Conservation (phyloP, 2,113 vertebrate genomes). For the Neopipo cinnamomea region DNA sequence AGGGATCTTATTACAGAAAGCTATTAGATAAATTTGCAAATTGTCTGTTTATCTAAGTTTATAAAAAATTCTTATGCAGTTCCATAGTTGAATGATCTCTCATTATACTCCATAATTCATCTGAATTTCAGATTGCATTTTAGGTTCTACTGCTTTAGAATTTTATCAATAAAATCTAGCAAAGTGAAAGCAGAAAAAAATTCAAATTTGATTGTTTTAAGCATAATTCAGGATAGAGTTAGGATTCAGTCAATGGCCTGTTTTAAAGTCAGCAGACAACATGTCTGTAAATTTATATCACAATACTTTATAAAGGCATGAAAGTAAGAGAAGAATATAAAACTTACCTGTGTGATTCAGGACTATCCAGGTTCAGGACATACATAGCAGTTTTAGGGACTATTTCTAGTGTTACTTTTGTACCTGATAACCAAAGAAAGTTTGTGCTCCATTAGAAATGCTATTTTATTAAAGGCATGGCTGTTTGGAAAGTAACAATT, state of each 20-base stretch:
- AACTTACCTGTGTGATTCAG: neutral
- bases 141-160: neutral
- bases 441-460: neutral
- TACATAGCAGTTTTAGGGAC: neutral
- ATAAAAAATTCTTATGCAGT: neutral
- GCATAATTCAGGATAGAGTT: neutral
- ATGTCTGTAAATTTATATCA: neutral
- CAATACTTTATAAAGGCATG: neutral
- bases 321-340: neutral
- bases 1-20: neutral
- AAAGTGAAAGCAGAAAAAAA: neutral
- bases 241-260: neutral
- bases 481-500: neutral
- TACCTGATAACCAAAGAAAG: neutral
- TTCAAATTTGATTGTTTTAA: neutral
- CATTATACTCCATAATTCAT: neutral
- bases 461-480: neutral
- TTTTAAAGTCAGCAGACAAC: neutral
- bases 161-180: neutral
- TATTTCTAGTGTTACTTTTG: neutral
- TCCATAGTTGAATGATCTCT: neutral
- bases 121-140: neutral
- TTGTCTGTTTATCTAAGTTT: constrained; percentile 18
- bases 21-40: constrained; percentile 23
- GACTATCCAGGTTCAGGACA: fast-evolving